Percentiles rank a stretch among this genome's conserved stretches.
Evolutionary conservation across 2,888 invertebrate species (phyloP).

Genomic region (Seladonia tumulorum): DNA sequence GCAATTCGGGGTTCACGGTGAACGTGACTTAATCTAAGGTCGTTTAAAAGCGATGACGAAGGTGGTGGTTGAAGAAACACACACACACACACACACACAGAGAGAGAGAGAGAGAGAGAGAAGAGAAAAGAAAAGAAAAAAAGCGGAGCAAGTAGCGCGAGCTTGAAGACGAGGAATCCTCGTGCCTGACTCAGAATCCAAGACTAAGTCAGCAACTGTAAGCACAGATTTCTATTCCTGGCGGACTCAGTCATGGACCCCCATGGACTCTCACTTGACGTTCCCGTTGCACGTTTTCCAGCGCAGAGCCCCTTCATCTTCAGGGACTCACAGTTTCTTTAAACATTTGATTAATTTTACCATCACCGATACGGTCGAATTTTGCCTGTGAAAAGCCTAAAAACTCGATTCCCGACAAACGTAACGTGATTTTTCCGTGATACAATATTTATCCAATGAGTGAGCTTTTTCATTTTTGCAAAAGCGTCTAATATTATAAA

Average conservation of each 20-base stretch:
- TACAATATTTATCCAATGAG: not conserved
- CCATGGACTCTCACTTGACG: slow-evolving; percentile 67
- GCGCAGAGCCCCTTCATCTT: slow-evolving; percentile 31
- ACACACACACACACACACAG: not conserved
- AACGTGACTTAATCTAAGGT: slow-evolving; percentile 58
- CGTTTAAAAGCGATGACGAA: slow-evolving; percentile 46
- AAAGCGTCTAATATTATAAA: too few species aligned
- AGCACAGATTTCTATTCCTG: slow-evolving; percentile 73
- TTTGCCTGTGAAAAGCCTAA: not conserved
- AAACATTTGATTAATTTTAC: not conserved
- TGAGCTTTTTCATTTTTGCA: not conserved
- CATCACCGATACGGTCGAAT: not conserved
- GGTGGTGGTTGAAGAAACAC: slow-evolving; percentile 32
- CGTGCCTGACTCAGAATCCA: slow-evolving; percentile 69
- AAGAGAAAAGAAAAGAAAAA: slow-evolving; percentile 30
- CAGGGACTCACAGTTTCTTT: not conserved
- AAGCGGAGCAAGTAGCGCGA: slow-evolving; percentile 43
- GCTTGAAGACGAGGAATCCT: slow-evolving; percentile 65
- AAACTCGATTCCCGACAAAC: not conserved
- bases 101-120: not conserved
- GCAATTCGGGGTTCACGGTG: slow-evolving; percentile 17
- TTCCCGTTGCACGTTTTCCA: slow-evolving; percentile 48
- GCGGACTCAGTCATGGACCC: slow-evolving; percentile 69
- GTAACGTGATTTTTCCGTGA: too few species aligned
- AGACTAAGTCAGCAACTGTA: slow-evolving; percentile 67